Percentiles rank a stretch among this genome's conserved stretches.
Conservation (phyloP, 2,888 invertebrate species). For the Orchestes rusci region DNA sequence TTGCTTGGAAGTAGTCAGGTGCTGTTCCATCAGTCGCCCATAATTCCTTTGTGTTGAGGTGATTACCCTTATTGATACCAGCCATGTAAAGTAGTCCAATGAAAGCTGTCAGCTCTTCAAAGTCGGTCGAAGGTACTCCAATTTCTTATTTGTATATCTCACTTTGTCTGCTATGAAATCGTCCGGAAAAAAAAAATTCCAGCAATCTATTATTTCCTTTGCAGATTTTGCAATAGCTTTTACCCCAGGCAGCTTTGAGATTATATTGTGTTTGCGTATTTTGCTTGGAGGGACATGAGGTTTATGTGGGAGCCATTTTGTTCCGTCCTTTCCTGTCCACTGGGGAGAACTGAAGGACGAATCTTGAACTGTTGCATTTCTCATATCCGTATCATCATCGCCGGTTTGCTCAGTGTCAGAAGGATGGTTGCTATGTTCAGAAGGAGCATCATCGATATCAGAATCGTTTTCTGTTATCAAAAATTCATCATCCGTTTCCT, state of each 20-base stretch:
- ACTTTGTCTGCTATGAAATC: no score
- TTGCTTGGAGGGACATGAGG: no score
- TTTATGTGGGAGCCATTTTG: no score
- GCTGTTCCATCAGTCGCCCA: constrained; percentile 6
- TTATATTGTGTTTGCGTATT: no score
- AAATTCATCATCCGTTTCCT: constrained; percentile 1
- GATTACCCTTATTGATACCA: constrained; percentile 1
- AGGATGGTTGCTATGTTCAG: constrained; percentile 5
- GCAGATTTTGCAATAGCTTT: no score
- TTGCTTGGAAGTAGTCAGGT: neutral
- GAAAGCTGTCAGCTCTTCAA: neutral
- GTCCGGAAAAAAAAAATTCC: no score
- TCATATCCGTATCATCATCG: neutral
- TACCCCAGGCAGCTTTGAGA: no score
- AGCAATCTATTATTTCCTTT: no score
- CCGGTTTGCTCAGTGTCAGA: constrained; percentile 3
- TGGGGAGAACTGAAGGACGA: no score
- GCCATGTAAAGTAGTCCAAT: neutral
- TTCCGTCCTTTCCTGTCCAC: no score
- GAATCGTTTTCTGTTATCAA: neutral
- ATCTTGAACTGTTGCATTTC: no score
- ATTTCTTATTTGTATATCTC: no score
- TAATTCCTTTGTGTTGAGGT: neutral
- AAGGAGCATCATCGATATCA: constrained; percentile 4
- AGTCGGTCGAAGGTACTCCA: neutral